Evolutionary conservation across 2,797 vertebrate genomes (phyloP), one percentile per base, ranked within the genome.

Genomic region (Myotis vivesi): DNA sequence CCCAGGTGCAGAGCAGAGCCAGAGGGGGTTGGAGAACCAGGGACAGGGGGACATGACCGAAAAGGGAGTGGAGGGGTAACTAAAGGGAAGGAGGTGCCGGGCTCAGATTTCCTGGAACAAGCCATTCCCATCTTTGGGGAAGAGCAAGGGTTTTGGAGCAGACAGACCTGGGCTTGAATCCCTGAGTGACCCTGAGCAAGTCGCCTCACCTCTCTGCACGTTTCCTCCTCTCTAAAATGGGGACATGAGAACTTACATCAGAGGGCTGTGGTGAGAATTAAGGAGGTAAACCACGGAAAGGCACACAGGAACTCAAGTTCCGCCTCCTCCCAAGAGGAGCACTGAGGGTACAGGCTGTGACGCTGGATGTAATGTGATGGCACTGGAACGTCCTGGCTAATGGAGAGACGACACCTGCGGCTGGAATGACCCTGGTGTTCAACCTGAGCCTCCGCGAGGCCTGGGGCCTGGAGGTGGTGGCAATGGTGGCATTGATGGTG

Each of bases 141-240:
- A 71, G 69, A 66, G 28, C 23, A 38, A 59, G 59, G n/a, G 20
- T 28, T 89, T 33, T 8, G 55, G 49, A 80, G 53, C 38, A 23
- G 84, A 68, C 8, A 75, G 41, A 83, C n/a, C 20, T 22, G 28
- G 68, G 25, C 15, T 79, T 17, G 57, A 22, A 38, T 64, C 9
- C 53, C 87, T 72, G 51, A 30, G 89, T 46, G 71, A 59, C 36
- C 25, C 53, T 44, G 59, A 8, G 71, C 59, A 86, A 36, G 86
- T 8, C 6, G 25, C 66, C 20, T 88, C 25, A 15, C 82, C 76
- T 55, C 79, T 89, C 75, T n/a, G 86, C 91, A 76, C 28, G 4
- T n/a, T 49, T 68, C n/a, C 36, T 49, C 80, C 20, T 38, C 46
- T 87, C 16, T 6, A 33, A 33, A 49, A 44, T 1, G 59, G 16